Conservation (phyloP, 23 tunicate species). For the Diplosoma virens region DNA sequence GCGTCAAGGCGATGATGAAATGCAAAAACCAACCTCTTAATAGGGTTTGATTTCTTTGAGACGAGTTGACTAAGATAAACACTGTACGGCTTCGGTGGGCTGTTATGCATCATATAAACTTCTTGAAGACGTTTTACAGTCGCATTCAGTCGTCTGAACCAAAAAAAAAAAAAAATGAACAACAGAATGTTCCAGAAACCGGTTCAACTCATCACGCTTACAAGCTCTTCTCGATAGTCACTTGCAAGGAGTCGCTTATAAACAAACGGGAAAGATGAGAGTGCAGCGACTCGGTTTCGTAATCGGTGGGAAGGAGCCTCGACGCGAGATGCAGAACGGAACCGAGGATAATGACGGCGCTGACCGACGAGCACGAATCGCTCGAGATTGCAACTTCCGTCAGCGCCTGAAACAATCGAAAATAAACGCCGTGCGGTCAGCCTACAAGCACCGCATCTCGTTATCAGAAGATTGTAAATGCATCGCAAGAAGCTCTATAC, state of each 20-base stretch:
- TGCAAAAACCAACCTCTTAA: too few species aligned
- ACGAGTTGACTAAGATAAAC: conserved; percentile 57
- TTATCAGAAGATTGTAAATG: too few species aligned
- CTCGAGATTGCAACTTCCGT: conserved; percentile 28
- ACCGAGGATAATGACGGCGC: conserved; percentile 49
- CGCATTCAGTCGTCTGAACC: conserved; percentile 39
- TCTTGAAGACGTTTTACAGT: conserved; percentile 56
- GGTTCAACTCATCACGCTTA: conserved; percentile 9
- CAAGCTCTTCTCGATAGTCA: conserved; percentile 31
- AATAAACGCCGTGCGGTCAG: background rate
- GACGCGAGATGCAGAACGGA: conserved; percentile 38
- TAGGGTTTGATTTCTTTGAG: conserved; percentile 1
- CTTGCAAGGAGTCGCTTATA: background rate
- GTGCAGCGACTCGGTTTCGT: conserved; percentile 16
- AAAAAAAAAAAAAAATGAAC: background rate
- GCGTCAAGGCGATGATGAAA: too few species aligned
- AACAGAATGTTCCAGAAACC: background rate
- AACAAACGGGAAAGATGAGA: conserved; percentile 35
- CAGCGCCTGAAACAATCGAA: conserved; percentile 26
- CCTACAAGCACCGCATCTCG: too few species aligned
- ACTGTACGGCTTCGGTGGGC: conserved; percentile 46
- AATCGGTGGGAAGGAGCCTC: conserved; percentile 37
- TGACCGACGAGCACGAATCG: conserved; percentile 35
- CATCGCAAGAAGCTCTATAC: too few species aligned
- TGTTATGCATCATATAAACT: conserved; percentile 39